Percentiles rank a stretch among this genome's conserved stretches.
Conservation (phyloP, 2,797 vertebrate genomes). For the Micrastur ruficollis region DNA sequence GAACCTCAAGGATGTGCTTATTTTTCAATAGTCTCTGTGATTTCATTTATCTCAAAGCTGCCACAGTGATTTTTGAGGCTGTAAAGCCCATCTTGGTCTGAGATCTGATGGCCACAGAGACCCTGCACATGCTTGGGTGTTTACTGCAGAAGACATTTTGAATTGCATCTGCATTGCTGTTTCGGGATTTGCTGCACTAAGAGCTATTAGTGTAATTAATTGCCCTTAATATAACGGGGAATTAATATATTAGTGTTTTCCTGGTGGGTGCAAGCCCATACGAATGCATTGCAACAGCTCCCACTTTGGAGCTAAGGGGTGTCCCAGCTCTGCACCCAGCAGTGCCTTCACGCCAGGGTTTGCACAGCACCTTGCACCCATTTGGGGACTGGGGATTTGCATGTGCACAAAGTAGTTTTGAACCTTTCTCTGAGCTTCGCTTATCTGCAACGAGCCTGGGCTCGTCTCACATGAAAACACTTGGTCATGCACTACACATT, state of each 20-base stretch:
- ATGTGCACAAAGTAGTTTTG: fast-evolving
- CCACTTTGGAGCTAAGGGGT: not conserved
- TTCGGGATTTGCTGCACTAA: not conserved
- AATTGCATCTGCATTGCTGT: fast-evolving
- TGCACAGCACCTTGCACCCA: not conserved
- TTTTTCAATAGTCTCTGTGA: not conserved
- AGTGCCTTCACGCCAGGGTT: not conserved
- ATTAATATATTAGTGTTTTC: not conserved
- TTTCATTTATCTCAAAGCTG: not conserved
- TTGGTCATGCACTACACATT: not conserved
- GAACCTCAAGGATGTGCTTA: not conserved
- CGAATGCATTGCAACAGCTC: fast-evolving
- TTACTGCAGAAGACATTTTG: not conserved
- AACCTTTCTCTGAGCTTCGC: not conserved
- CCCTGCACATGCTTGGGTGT: fast-evolving
- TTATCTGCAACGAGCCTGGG: not conserved
- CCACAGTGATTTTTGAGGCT: not conserved
- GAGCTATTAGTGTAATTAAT: not conserved
- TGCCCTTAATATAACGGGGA: not conserved
- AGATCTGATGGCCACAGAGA: not conserved
- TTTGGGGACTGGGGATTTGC: too few species aligned
- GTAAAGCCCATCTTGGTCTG: not conserved
- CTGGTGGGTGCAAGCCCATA: not conserved
- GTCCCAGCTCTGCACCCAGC: not conserved
- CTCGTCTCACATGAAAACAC: not conserved